Base-by-base conservation (phyloP, 2,113 vertebrate species). In the Neofelis nebulosa region DNA sequence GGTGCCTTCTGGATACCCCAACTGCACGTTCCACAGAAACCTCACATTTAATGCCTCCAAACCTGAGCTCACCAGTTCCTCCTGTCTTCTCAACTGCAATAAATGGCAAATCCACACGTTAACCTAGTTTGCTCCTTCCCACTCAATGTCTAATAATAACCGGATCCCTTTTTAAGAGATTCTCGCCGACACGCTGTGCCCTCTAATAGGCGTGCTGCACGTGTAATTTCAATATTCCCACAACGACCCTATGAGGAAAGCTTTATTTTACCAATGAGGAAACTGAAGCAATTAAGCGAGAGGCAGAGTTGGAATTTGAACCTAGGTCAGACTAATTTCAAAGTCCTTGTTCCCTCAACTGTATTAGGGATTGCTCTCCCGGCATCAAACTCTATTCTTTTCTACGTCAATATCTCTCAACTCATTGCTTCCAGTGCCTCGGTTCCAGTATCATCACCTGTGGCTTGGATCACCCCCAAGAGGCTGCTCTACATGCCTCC, bases 121-220 rank as follows among this genome's bases (percentile, higher is more conserved):
- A 50, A 89, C 69, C 94, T 74, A 33, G 82, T 48, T 50, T 80
- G 68, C 11, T 48, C 57, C 89, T 96, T 93, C 82, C 94, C 89
- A 94, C 73, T 93, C 63, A 6, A 36, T 38, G 33, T 69, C 94
- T 96, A 97, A 96, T 94, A 95, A 95, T 85, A 97, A 68, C 63
- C 57, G n/a, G 79, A 65, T 82, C 45, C n/a, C 9, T 71, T 76
- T 93, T 82, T 52, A 94, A 89, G 41, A 92, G 80, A 93, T 73
- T 61, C 66, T 41, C 25, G 50, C 50, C 38, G 6, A 82, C 86
- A 89, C 25, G 81, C 52, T 61, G 33, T 8, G 38, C 65, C 45
- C 29, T 63, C 84, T 33, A 21, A 48, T 0, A 45, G 57, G 81
- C 2, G 13, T 41, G 9, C 0, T 18, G 45, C 76, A 73, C 14